phyloP scores from a whole-genome alignment of 2,888 invertebrate species.

The Nomada flava region DNA sequence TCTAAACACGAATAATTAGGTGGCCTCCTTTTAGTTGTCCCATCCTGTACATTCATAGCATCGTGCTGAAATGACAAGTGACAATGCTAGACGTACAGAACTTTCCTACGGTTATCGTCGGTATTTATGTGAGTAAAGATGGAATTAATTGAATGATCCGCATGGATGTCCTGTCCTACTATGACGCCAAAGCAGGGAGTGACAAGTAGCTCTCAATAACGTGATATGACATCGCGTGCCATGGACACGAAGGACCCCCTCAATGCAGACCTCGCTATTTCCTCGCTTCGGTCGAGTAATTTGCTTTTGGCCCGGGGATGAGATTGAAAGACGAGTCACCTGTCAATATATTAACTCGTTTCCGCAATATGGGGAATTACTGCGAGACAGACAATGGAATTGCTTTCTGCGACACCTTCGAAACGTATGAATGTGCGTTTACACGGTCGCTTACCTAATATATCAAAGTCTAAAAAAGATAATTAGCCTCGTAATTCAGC shows the following conservation, averaged over 20 bases:
- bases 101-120: slow-evolving; percentile 58
- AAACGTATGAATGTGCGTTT: background rate
- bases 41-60: slow-evolving; percentile 30
- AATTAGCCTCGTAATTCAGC: background rate
- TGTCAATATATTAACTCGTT: slow-evolving; percentile 74
- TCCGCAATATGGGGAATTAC: slow-evolving; percentile 65
- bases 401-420: slow-evolving; percentile 41
- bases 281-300: slow-evolving; percentile 75
- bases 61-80: slow-evolving; percentile 46
- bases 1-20: background rate
- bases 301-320: slow-evolving; percentile 67
- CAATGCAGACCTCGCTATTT: slow-evolving; percentile 72
- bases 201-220: slow-evolving; percentile 80
- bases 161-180: slow-evolving; percentile 63
- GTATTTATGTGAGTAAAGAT: slow-evolving; percentile 66
- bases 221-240: slow-evolving; percentile 78
- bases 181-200: slow-evolving; percentile 74
- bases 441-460: slow-evolving; percentile 25
- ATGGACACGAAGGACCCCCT: slow-evolving; percentile 79
- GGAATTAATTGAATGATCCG: slow-evolving; percentile 76
- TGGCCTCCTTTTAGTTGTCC: slow-evolving; percentile 7
- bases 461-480: slow-evolving; percentile 1
- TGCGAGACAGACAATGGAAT: slow-evolving; percentile 57
- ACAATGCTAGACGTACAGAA: slow-evolving; percentile 52
- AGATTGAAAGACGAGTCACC: slow-evolving; percentile 70